A percentile compares a stretch with the other conserved stretches of the same genome.
These are phyloP conservation scores for Xylota sylvarum DNA, from an alignment of 2,888 invertebrate genomes.

Conservation along the genomic window DNA sequence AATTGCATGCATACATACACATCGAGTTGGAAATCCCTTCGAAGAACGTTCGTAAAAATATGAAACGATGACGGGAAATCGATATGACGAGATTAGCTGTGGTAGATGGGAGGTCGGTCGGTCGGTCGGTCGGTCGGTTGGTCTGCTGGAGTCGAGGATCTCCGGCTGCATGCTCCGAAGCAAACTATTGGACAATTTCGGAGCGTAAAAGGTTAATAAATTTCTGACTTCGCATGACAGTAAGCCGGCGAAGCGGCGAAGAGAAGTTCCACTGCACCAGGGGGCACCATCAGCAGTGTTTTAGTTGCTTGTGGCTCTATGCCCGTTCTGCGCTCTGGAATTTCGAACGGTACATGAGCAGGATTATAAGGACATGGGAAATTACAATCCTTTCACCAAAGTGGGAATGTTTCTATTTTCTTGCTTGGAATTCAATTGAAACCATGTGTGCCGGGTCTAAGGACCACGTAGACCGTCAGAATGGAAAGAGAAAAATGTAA, in stretches of 20 bases:
- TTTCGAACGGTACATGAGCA: constrained; percentile 40
- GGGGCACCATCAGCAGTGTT: constrained; percentile 46
- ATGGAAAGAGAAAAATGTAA: neutral
- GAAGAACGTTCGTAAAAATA: constrained; percentile 58
- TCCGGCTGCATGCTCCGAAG: neutral
- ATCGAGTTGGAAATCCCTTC: constrained; percentile 11
- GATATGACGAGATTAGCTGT: constrained; percentile 71
- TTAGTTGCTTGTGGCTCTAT: constrained; percentile 49
- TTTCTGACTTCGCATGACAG: constrained; percentile 69
- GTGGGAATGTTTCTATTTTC: constrained; percentile 69
- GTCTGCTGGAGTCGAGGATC: constrained; percentile 1
- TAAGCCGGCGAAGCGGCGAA: constrained; percentile 46
- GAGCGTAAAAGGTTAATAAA: constrained; percentile 74
- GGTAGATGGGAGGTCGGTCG: constrained; percentile 3
- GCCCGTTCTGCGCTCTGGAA: neutral
- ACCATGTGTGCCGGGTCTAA: constrained; percentile 50
- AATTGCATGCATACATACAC: constrained; percentile 66
- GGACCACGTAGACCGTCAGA: constrained; percentile 13
- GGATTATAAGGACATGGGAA: constrained; percentile 55
- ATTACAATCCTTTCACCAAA: constrained; percentile 57
- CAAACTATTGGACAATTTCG: constrained; percentile 56
- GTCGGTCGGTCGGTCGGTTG: neutral
- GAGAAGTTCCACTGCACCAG: constrained; percentile 44
- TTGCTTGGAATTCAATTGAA: constrained; percentile 61
- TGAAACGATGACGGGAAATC: constrained; percentile 74